A percentile compares a stretch with the other conserved stretches of the same genome.
These are phyloP conservation scores for Dysmachus trigonus DNA, from an alignment of 2,888 invertebrate genomes.

Conservation along the genomic window DNA sequence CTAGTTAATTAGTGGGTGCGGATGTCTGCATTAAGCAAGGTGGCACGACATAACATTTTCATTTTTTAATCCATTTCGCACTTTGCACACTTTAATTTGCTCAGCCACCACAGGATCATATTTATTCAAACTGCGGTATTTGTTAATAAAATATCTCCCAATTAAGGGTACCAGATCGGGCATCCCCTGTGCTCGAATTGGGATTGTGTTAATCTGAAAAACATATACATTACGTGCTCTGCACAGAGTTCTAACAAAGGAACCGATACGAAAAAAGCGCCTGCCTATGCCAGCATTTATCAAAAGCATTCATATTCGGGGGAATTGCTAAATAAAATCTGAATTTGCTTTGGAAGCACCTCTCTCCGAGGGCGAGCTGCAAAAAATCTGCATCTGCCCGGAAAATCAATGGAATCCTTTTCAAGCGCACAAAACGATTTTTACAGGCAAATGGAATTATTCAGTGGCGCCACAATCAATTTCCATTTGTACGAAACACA, in stretches of 20 bases:
- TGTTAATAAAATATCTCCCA: constrained; percentile 19
- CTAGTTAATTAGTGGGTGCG: constrained; percentile 3
- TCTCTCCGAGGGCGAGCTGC: neutral
- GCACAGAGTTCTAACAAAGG: neutral
- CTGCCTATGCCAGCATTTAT: neutral
- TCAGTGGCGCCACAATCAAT: neutral
- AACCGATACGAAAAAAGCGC: neutral
- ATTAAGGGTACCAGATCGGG: neutral
- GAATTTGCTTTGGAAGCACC: neutral
- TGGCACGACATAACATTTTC: neutral
- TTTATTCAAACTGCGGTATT: constrained; percentile 13
- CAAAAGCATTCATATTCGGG: constrained; percentile 24
- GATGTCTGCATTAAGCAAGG: constrained; percentile 10
- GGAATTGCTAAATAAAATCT: neutral
- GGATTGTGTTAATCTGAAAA: constrained; percentile 9
- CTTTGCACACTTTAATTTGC: neutral
- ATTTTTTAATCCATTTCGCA: neutral
- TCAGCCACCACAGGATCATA: neutral
- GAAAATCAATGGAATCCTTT: neutral
- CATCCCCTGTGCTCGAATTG: neutral
- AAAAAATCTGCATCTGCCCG: neutral
- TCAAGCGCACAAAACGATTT: neutral
- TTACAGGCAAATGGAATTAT: neutral
- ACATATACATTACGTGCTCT: neutral
- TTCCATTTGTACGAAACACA: neutral